These are phyloP conservation scores for Pseudachorutes palmiensis DNA, from an alignment of 1,140 invertebrate species.

Conservation along the genomic window DNA sequence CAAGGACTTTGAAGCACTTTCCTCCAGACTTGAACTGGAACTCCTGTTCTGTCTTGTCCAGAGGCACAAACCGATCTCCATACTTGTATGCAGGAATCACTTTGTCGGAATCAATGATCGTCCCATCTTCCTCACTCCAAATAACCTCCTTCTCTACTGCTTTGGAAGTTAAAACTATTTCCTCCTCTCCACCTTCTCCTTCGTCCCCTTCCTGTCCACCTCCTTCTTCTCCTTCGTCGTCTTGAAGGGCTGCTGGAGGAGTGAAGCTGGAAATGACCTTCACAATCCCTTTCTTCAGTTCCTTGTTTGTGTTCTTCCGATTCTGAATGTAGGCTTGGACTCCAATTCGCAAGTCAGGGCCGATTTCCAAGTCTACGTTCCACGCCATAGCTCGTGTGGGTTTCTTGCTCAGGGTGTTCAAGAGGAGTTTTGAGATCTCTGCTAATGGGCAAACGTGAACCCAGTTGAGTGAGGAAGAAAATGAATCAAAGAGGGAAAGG, in stretches of 20 bases:
- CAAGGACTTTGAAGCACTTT: constrained; percentile 31
- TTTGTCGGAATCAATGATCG: constrained; percentile 16
- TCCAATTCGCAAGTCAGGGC: constrained; percentile 19
- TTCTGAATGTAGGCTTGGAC: constrained; percentile 11
- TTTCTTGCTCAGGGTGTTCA: constrained; percentile 20
- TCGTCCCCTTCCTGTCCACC: not conserved
- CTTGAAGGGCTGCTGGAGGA: not conserved
- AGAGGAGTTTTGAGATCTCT: not conserved
- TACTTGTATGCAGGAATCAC: constrained; percentile 22
- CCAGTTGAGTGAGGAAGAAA: not conserved
- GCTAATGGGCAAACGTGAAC: not conserved
- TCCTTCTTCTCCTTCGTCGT: too few relatives aligned
- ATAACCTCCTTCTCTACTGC: constrained; percentile 12
- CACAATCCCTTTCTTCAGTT: not conserved
- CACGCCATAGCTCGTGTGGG: constrained; percentile 8
- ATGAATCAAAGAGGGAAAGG: too few relatives aligned
- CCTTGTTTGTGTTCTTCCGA: constrained; percentile 6
- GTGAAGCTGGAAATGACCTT: not conserved
- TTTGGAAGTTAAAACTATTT: constrained; percentile 6
- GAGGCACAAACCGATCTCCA: constrained; percentile 28
- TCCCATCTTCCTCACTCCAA: constrained; percentile 27
- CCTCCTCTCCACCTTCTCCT: not conserved
- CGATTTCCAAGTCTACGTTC: constrained; percentile 26
- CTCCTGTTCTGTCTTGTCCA: constrained; percentile 23
- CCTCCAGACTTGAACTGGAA: constrained; percentile 20